Conservation (phyloP, 1,140 invertebrate genomes). For the Parasteatoda tepidariorum region DNA sequence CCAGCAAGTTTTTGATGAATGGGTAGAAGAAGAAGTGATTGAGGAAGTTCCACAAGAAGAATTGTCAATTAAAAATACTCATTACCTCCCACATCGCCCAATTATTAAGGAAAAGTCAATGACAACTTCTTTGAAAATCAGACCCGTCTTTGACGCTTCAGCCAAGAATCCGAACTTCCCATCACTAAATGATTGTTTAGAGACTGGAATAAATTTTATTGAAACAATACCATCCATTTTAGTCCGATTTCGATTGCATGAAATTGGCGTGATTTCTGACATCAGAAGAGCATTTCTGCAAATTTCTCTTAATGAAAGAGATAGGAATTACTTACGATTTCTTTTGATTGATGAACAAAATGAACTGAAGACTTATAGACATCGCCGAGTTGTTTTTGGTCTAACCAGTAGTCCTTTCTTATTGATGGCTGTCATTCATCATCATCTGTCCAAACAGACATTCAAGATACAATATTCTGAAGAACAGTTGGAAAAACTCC, state of each 20-base stretch:
- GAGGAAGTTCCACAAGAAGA: not conserved
- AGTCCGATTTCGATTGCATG: not conserved
- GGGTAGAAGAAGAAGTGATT: not conserved
- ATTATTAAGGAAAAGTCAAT: not conserved
- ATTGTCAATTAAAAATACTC: not conserved
- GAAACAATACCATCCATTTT: constrained; percentile 13
- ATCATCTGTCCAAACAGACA: not conserved
- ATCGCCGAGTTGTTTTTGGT: not conserved
- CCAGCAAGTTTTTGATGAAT: not conserved
- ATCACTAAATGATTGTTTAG: not conserved
- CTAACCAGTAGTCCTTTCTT: not conserved
- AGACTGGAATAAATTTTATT: constrained; percentile 23
- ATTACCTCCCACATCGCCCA: not conserved
- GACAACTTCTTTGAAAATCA: not conserved
- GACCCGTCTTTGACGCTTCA: not conserved
- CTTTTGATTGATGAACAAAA: not conserved
- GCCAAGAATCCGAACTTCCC: not conserved
- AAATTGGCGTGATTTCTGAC: constrained; percentile 17
- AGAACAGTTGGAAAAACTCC: not conserved
- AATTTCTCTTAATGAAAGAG: constrained; percentile 9
- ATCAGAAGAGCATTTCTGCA: constrained; percentile 7
- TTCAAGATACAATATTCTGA: not conserved
- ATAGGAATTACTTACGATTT: constrained; percentile 15
- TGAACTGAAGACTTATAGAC: not conserved
- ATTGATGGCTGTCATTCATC: not conserved